Conservation (phyloP, 2,888 invertebrate genomes). For the Drosophila helvetica region DNA sequence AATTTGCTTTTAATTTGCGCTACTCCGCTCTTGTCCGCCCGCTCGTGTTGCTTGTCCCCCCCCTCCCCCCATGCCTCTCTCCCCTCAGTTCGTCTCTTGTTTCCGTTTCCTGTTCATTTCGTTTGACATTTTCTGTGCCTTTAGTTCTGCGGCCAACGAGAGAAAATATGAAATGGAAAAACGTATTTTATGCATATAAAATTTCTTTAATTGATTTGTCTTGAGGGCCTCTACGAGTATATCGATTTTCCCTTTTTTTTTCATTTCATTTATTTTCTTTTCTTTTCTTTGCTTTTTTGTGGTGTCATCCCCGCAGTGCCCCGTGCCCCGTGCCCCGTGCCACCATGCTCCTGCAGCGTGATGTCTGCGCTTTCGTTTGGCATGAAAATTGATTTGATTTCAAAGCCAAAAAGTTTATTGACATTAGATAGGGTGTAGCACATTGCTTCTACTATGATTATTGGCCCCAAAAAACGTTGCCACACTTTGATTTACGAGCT, state of each 20-base stretch:
- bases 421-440: slow-evolving; percentile 58
- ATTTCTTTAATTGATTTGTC: slow-evolving; percentile 70
- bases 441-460: slow-evolving; percentile 10
- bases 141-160: slow-evolving; percentile 5
- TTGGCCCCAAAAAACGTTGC: slow-evolving; percentile 49
- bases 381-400: slow-evolving; percentile 67
- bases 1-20: slow-evolving; percentile 71
- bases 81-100: slow-evolving; percentile 8
- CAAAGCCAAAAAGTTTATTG: slow-evolving; percentile 74
- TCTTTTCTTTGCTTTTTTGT: slow-evolving; percentile 10
- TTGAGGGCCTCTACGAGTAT: slow-evolving; percentile 55
- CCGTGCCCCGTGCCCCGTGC: neutral
- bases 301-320: neutral
- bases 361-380: slow-evolving; percentile 30
- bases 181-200: slow-evolving; percentile 18
- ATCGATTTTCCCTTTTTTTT: slow-evolving; percentile 51
- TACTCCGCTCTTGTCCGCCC: slow-evolving; percentile 9
- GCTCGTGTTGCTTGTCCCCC: too few relatives aligned
- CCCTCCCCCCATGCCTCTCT: too few relatives aligned
- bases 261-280: slow-evolving; percentile 12
- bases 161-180: slow-evolving; percentile 25
- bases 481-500: slow-evolving; percentile 48
- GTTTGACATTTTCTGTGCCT: slow-evolving; percentile 53
- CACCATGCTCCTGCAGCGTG: slow-evolving; percentile 12
- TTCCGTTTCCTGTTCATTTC: slow-evolving; percentile 64